phyloP scores from a whole-genome alignment of 2,113 vertebrate species.

The Chaetops frenatus region DNA sequence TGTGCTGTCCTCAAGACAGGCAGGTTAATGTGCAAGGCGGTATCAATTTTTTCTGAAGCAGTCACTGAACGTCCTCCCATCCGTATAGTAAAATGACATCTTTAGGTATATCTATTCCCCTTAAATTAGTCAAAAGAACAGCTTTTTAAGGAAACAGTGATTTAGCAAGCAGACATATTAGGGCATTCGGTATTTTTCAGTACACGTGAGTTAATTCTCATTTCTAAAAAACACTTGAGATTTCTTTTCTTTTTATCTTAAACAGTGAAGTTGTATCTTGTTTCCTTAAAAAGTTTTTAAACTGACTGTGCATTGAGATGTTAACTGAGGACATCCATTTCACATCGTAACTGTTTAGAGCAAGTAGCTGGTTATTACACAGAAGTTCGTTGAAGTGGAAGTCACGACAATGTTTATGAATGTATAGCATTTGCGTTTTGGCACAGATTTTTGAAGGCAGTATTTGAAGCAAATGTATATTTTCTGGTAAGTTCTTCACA shows the following conservation, averaged over 20 bases:
- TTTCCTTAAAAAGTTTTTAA: background rate
- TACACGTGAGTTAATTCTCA: fast-evolving
- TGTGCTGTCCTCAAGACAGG: too few species aligned
- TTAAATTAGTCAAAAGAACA: background rate
- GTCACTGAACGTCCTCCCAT: fast-evolving
- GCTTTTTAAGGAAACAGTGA: fast-evolving
- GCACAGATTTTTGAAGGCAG: background rate
- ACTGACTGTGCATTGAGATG: fast-evolving
- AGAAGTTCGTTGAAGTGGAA: background rate
- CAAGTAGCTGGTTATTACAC: background rate
- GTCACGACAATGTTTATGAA: background rate
- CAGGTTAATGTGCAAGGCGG: fast-evolving
- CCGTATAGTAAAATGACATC: fast-evolving
- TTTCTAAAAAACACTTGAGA: fast-evolving
- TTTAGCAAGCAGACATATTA: fast-evolving
- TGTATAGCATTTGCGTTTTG: background rate
- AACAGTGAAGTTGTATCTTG: fast-evolving
- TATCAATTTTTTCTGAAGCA: background rate
- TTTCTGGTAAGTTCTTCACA: background rate
- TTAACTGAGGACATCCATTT: background rate
- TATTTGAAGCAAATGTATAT: background rate
- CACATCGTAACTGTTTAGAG: background rate
- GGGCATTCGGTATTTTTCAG: background rate
- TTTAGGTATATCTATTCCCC: background rate
- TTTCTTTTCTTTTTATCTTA: background rate